Conservation (phyloP, 1,140 invertebrate species). For the Mactra quadrangularis region DNA sequence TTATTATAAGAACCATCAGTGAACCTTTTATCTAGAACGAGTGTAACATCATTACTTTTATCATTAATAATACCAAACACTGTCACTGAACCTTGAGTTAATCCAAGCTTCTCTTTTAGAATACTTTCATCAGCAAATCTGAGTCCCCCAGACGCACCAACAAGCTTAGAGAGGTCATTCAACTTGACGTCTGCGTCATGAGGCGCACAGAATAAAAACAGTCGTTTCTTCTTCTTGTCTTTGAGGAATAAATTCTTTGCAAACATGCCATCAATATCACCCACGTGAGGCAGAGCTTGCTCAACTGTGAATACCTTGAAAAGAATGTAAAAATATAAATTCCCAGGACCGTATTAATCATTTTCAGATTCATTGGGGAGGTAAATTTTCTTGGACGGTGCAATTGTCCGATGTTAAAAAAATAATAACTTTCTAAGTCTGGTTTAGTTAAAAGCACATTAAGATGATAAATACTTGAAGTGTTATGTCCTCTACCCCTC, state of each 20-base stretch:
- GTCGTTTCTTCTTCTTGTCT: conserved; percentile 84
- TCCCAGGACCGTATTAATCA: neutral
- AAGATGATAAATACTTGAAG: no score
- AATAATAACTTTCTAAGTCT: no score
- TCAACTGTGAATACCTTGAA: conserved; percentile 83
- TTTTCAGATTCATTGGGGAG: neutral
- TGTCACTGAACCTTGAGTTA: conserved; percentile 82
- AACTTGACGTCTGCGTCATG: conserved; percentile 82
- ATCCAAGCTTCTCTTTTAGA: conserved; percentile 80
- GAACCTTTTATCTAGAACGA: conserved; percentile 78
- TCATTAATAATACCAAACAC: conserved; percentile 83
- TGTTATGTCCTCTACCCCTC: no score
- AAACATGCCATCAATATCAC: conserved; percentile 76
- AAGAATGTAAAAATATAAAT: no score
- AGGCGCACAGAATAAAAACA: conserved; percentile 82
- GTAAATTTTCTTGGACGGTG: no score
- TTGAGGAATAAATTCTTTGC: conserved; percentile 84
- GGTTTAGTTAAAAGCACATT: no score
- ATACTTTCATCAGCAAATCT: conserved; percentile 81
- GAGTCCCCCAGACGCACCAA: conserved; percentile 79
- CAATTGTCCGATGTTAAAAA: no score
- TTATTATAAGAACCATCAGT: conserved; percentile 66
- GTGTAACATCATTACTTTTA: conserved; percentile 76
- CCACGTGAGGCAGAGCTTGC: conserved; percentile 79
- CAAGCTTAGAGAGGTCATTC: conserved; percentile 79